Percentiles rank a stretch among this genome's conserved stretches.
These are phyloP conservation scores for Calameuta idolon DNA, from an alignment of 2,888 invertebrate genomes.

Conservation along the genomic window DNA sequence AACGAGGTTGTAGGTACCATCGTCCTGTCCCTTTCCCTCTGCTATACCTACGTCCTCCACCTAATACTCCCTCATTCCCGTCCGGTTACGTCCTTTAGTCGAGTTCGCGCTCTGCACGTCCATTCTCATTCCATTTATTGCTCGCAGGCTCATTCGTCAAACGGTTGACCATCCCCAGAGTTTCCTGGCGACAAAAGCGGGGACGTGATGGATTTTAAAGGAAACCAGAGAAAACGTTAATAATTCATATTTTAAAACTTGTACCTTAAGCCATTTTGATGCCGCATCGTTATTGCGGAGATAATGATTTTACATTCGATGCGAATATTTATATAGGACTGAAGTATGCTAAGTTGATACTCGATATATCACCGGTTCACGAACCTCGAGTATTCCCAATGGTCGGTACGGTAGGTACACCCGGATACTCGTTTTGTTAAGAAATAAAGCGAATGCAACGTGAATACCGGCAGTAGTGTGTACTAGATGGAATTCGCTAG, in stretches of 20 bases:
- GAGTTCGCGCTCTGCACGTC: slow-evolving; percentile 23
- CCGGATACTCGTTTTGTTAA: not conserved
- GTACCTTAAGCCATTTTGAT: not conserved
- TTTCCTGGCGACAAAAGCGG: slow-evolving; percentile 21
- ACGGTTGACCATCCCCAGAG: slow-evolving; percentile 4
- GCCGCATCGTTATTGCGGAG: not conserved
- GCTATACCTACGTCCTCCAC: slow-evolving; percentile 25
- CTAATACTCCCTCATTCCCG: slow-evolving; percentile 26
- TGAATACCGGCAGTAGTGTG: not conserved
- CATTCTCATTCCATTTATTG: slow-evolving; percentile 20
- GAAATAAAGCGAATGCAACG: not conserved
- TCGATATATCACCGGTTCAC: not conserved
- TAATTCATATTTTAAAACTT: slow-evolving; percentile 22
- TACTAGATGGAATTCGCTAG: not conserved
- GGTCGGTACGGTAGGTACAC: not conserved
- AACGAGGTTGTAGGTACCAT: slow-evolving; percentile 55
- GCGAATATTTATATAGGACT: not conserved
- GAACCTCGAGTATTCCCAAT: not conserved
- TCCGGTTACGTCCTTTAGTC: slow-evolving; percentile 27
- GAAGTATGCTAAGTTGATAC: not conserved
- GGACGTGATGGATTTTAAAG: slow-evolving; percentile 44
- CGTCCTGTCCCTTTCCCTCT: slow-evolving; percentile 25
- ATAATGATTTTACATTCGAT: not conserved
- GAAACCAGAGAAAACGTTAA: slow-evolving; percentile 31
- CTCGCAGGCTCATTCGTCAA: slow-evolving; percentile 9